Evolutionary conservation across 1,140 invertebrate genomes (phyloP).

Genomic region (Drosophila sucinea): DNA sequence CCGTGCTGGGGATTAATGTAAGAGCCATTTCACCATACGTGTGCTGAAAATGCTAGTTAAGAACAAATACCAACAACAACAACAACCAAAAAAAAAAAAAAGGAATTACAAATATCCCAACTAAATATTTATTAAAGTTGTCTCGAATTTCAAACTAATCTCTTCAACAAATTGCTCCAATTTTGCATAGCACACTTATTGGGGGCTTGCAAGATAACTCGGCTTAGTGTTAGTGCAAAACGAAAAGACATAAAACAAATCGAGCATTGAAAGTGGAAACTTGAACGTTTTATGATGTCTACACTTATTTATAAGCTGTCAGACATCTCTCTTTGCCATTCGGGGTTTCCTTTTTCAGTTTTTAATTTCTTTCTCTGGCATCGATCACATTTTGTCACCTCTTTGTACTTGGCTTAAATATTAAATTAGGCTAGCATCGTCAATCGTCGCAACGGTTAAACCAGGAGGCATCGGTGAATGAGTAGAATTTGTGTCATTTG

Average conservation of each 20-base stretch:
- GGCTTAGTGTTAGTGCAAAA: no score
- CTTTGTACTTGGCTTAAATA: background rate
- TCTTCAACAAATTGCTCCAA: background rate
- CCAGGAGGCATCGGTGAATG: constrained; percentile 1
- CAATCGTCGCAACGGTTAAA: constrained; percentile 12
- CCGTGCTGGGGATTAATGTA: constrained; percentile 16
- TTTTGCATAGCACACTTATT: constrained; percentile 1
- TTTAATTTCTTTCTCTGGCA: background rate
- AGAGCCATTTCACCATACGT: constrained; percentile 11
- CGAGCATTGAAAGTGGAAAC: no score
- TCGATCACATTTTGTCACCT: constrained; percentile 10
- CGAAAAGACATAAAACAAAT: no score
- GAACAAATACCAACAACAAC: background rate
- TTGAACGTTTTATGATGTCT: no score
- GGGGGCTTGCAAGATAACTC: background rate
- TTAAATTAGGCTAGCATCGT: background rate
- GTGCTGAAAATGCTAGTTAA: background rate
- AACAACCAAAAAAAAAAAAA: no score
- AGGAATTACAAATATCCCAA: background rate
- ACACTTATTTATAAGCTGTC: no score
- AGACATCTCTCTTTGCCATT: no score
- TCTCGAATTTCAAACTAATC: background rate
- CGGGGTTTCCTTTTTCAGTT: no score
- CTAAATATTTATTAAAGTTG: constrained; percentile 7
- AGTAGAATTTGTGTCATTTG: constrained; percentile 54